Base-by-base conservation (phyloP, 2,113 vertebrate species). In the Elgaria multicarinata region DNA sequence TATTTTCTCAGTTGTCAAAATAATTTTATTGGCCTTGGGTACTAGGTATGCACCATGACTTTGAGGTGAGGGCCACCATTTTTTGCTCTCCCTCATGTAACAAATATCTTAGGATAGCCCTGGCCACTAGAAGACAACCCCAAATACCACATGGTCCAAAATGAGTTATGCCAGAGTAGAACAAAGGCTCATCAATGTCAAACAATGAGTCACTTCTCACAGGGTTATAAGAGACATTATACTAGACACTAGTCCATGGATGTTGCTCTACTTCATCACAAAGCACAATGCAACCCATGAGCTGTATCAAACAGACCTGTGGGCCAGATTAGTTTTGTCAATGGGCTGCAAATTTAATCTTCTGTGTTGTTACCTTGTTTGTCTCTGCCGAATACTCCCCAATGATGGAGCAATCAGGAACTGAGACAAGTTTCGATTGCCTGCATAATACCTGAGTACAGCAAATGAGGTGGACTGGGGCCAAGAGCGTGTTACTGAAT, bases 401-500 rank as follows among this genome's bases (percentile, higher is more conserved):
- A 79, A 3, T 55, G 82, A 55, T 82, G 39, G 26, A 82, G 50
- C 36, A 74, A 55, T 46, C 0, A 87, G 75, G 86, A 10, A 0
- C 50, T 91, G 75, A 66, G 28, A 75, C 1, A 66, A 0, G 1
- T 33, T 87, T 78, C 85, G 72, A 71, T 46, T 86, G 39, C 39
- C 67, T 81, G 10, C 31, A 76, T 6, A 89, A 53, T 16, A 2
- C 0, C 87, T 3, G 36, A 26, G 10, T 3, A 0, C 2, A 83
- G 58, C 87, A 89, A 89, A 55, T 84, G 44, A 62, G 46, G n/a
- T 77, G 26, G 44, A 77, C 24, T 36, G 39, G 53, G 84, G 90
- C 13, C 24, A 89, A 84, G 13, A n/a, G 82, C 16, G 2, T 89
- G 90, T 46, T 18, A 20, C 46, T 85, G 20, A 28, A 0, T 85